Percentiles rank a stretch among this genome's conserved stretches.
Conservation (phyloP, 2,888 invertebrate genomes). For the Deroplatys truncata region DNA sequence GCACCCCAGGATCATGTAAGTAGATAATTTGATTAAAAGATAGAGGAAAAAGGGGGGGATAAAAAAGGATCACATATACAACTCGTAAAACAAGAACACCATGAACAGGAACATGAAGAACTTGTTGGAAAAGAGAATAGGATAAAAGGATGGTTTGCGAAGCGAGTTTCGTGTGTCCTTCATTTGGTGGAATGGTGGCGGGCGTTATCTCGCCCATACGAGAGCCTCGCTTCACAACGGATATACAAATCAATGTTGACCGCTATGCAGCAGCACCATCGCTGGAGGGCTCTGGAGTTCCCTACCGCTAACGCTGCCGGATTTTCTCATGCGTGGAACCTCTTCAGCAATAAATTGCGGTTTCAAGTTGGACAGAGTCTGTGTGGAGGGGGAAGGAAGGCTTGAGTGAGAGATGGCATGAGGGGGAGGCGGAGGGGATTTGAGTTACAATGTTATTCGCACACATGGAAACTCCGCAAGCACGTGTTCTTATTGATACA, state of each 20-base stretch:
- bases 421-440: neutral
- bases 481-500: neutral
- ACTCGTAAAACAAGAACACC: too few species aligned
- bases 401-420: neutral
- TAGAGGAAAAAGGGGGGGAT: too few species aligned
- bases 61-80: too few species aligned
- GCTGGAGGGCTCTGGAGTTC: neutral
- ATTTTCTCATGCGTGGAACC: neutral
- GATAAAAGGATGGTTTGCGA: neutral
- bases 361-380: neutral
- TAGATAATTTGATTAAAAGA: too few species aligned
- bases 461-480: neutral
- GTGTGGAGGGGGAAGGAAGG: neutral
- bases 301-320: neutral
- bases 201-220: neutral
- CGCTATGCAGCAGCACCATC: neutral
- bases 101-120: neutral
- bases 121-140: neutral
- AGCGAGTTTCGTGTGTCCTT: neutral
- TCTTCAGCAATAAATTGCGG: slow-evolving; percentile 5
- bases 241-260: neutral
- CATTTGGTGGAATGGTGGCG: neutral
- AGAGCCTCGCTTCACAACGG: neutral
- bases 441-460: neutral
- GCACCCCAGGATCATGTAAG: too few species aligned